Base-by-base conservation (phyloP, 2,888 invertebrate species). In the Drosophila testacea region DNA sequence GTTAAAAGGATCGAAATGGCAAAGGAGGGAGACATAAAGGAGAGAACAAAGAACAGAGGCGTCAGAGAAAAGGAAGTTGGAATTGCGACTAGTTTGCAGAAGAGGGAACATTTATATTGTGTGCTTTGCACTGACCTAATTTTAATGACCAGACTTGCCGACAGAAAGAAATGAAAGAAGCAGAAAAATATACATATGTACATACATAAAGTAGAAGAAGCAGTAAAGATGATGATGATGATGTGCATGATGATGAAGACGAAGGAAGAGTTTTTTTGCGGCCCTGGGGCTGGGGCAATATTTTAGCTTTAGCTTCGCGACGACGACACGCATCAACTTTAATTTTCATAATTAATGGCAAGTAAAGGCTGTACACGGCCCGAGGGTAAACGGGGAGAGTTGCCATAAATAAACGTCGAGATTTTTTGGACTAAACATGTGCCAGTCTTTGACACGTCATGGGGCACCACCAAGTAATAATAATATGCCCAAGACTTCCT, bases 341-440 rank as follows among this genome's bases (percentile, higher is more conserved):
- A 87, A 84, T 85, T 85, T 87, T 81, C 72, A 79, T 87, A 87
- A 85, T 85, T 85, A 85, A 85, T 87, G 87, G 81, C 79, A 79
- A 80, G 50, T 73, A 64, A 74, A 63, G 59, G 54, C 65, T 68
- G 70, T 36, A 44, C 22, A 52, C 34, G 51, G 47, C 48, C 66
- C 42, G 50, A 56, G 71, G 71, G 48, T n/a, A 56, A 51, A 50
- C 59, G 62, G 65, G 30, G 48, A 73, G 73, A 74, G 63, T 65
- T 69, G 66, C 52, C 77, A 69, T 74, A 72, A 72, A 78, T 79
- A 79, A 79, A 77, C 69, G 75, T 74, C 65, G 47, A 62, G 54
- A 68, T 69, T 59, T 59, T 64, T 69, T 65, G 54, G 51, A 48
- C 73, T 73, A 81, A 77, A 73, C 77, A 79, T 79, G 66, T 76